Evolutionary conservation across 2,888 invertebrate genomes (phyloP).

Genomic region (Mythimna albipuncta): DNA sequence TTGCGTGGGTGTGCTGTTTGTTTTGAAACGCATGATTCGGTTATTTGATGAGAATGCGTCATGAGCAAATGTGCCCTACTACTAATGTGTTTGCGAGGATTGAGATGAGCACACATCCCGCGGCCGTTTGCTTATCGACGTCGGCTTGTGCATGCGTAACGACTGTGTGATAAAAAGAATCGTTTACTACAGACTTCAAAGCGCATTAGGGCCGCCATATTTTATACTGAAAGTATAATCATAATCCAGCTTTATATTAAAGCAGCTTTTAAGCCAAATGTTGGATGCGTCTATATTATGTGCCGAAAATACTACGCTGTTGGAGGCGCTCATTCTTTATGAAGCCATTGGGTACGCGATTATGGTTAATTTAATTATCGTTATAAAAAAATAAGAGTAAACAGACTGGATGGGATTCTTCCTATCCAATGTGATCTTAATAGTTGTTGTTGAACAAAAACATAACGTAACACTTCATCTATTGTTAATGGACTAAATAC

Average conservation of each 20-base stretch:
- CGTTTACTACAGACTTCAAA: constrained; percentile 63
- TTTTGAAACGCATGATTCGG: constrained; percentile 58
- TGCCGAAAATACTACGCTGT: constrained; percentile 4
- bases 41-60: constrained; percentile 62
- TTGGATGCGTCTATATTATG: constrained; percentile 8
- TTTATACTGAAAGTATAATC: constrained; percentile 55
- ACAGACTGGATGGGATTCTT: background rate
- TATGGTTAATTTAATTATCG: background rate
- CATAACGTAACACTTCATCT: constrained; percentile 24
- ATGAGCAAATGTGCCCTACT: constrained; percentile 52
- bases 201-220: constrained; percentile 60
- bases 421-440: constrained; percentile 3
- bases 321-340: background rate
- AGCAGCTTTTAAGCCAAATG: constrained; percentile 34
- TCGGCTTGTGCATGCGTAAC: constrained; percentile 63
- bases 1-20: constrained; percentile 60
- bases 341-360: background rate
- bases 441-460: constrained; percentile 28
- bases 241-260: constrained; percentile 43
- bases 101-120: constrained; percentile 64
- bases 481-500: constrained; percentile 34
- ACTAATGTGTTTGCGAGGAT: constrained; percentile 62
- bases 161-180: constrained; percentile 66
- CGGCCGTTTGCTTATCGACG: constrained; percentile 64
- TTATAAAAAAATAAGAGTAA: constrained; percentile 4